Evolutionary conservation across 2,797 vertebrate genomes (phyloP).

Genomic region (Enteromius unitaeniatus): DNA sequence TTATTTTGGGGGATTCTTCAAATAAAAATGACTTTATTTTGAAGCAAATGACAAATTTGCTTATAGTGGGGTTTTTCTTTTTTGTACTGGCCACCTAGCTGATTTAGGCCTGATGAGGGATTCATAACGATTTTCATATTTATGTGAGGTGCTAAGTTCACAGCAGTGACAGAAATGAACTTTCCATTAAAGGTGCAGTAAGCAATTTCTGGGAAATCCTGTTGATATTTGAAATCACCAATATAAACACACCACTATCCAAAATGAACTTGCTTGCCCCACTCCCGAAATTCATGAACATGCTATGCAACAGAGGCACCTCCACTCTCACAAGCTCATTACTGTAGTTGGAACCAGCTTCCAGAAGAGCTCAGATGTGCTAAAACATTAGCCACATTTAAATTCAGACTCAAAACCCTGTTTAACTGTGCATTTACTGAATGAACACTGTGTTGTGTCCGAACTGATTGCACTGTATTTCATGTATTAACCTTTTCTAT

Average conservation of each 20-base stretch:
- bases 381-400: no score
- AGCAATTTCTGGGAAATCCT: neutral
- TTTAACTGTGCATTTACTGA: no score
- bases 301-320: neutral
- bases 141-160: neutral
- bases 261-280: neutral
- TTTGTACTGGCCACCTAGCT: neutral
- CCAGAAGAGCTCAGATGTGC: no score
- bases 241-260: neutral
- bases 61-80: no score
- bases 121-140: neutral
- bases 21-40: no score
- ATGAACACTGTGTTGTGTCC: no score
- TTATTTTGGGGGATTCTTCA: neutral
- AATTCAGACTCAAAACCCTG: no score
- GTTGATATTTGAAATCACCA: neutral
- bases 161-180: neutral
- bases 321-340: neutral
- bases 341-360: neutral
- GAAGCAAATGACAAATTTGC: no score
- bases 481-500: no score
- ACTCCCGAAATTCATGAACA: neutral
- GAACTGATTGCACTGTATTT: no score
- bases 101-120: neutral
- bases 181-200: neutral